Percentiles rank a stretch among this genome's conserved stretches.
Conservation (phyloP, 1,140 invertebrate species). For the Drosophila azteca region DNA sequence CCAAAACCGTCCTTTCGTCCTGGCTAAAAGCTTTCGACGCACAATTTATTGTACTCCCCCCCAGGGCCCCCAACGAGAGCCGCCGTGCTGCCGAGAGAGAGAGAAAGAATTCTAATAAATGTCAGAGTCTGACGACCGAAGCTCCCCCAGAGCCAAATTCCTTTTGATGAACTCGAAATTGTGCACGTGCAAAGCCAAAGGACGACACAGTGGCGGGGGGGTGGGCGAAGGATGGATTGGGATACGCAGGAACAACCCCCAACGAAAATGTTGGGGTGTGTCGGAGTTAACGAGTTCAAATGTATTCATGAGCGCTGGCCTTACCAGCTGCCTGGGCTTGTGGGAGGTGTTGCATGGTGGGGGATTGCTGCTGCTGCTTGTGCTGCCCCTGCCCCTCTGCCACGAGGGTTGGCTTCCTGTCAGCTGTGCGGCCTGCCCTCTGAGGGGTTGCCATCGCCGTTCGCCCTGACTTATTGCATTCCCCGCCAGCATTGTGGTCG, state of each 20-base stretch:
- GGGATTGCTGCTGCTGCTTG: slow-evolving; percentile 16
- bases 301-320: slow-evolving; percentile 78
- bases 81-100: not conserved
- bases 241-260: slow-evolving; percentile 47
- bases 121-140: slow-evolving; percentile 47
- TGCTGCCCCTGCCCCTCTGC: not conserved
- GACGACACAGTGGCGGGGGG: slow-evolving; percentile 4
- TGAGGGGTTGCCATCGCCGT: slow-evolving; percentile 21
- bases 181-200: slow-evolving; percentile 74
- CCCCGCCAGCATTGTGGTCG: slow-evolving; percentile 49
- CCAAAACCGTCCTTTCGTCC: slow-evolving; percentile 48
- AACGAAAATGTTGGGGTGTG: slow-evolving; percentile 59
- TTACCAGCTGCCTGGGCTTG: slow-evolving; percentile 62
- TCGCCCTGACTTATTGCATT: slow-evolving; percentile 52
- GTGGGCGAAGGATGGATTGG: slow-evolving; percentile 7
- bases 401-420: slow-evolving; percentile 58
- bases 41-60: slow-evolving; percentile 50
- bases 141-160: slow-evolving; percentile 64
- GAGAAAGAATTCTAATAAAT: slow-evolving; percentile 78
- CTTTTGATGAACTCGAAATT: slow-evolving; percentile 80
- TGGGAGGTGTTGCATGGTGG: slow-evolving; percentile 40
- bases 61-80: slow-evolving; percentile 3
- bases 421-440: slow-evolving; percentile 48
- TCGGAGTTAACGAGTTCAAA: slow-evolving; percentile 81
- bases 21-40: slow-evolving; percentile 67